Conservation (phyloP, 2,888 invertebrate species). For the Galerucella calmariensis region DNA sequence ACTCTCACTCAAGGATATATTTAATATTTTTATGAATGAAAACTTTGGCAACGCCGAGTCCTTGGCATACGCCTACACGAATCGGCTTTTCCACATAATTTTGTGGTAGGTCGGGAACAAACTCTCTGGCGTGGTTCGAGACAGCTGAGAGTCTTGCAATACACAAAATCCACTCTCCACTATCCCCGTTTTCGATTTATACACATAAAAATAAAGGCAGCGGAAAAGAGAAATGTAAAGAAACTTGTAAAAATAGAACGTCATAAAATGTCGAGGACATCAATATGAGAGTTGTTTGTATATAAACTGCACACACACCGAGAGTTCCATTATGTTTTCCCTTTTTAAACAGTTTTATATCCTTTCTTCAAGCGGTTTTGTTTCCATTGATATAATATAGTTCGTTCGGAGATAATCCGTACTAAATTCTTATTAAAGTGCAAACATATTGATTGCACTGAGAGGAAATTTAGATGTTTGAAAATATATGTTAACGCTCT, state of each 20-base stretch:
- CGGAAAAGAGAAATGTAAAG: slow-evolving; percentile 4
- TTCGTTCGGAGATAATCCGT: no score
- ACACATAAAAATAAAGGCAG: slow-evolving; percentile 14
- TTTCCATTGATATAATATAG: no score
- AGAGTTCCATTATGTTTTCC: background rate
- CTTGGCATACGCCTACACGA: slow-evolving; percentile 28
- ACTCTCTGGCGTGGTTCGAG: slow-evolving; percentile 20
- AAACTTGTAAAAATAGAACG: slow-evolving; percentile 42
- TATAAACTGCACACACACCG: background rate
- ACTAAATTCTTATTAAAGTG: no score
- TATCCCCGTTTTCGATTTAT: background rate
- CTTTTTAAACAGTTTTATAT: no score
- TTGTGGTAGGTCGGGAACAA: slow-evolving; percentile 52
- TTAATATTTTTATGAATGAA: slow-evolving; percentile 18
- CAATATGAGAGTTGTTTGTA: slow-evolving; percentile 1
- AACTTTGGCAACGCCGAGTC: slow-evolving; percentile 26
- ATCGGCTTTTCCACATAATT: slow-evolving; percentile 34
- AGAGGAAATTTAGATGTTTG: no score
- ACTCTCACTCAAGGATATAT: background rate
- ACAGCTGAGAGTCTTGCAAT: slow-evolving; percentile 39
- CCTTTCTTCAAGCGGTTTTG: no score
- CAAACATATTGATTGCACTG: no score
- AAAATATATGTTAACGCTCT: no score
- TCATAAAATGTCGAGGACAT: slow-evolving; percentile 35
- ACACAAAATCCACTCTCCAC: slow-evolving; percentile 20